Conservation (phyloP, 2,113 vertebrate genomes). For the Percopsis transmontana region DNA sequence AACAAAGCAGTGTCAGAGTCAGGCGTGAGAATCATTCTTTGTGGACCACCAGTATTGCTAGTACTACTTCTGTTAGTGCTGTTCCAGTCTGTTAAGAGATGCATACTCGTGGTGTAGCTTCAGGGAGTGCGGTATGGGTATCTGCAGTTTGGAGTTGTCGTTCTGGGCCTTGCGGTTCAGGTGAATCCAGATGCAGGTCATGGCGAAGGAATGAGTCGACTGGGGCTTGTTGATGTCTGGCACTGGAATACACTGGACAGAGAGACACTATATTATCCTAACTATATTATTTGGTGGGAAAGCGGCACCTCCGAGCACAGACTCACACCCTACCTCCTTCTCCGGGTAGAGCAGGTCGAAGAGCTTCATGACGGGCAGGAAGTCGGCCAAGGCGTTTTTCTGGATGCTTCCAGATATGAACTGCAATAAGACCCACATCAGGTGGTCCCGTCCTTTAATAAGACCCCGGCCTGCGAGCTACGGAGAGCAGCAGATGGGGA, state of each 20-base stretch:
- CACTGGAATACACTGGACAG: conserved; percentile 90
- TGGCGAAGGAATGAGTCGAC: conserved; percentile 97
- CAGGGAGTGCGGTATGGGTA: conserved; percentile 96
- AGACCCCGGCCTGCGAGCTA: conserved; percentile 96
- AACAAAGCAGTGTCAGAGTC: too few relatives aligned
- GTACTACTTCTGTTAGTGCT: too few relatives aligned
- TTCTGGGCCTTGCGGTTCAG: conserved; percentile 98
- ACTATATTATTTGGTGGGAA: neutral
- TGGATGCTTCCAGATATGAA: conserved; percentile 99
- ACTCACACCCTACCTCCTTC: conserved; percentile 89
- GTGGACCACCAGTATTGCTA: too few relatives aligned
- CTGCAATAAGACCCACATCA: conserved; percentile 99
- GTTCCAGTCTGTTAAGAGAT: neutral
- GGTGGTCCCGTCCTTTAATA: conserved; percentile 97
- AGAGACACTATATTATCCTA: neutral
- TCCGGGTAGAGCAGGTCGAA: conserved; percentile 98
- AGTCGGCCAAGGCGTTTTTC: conserved; percentile 96
- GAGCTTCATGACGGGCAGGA: conserved; percentile 98
- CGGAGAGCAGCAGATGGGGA: conserved; percentile 62
- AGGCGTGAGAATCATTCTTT: too few relatives aligned
- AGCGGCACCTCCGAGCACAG: too few relatives aligned
- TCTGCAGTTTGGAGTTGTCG: conserved; percentile 95
- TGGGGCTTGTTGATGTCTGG: conserved; percentile 99
- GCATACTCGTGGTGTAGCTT: conserved; percentile 95
- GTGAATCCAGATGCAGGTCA: conserved; percentile 99